Conservation (phyloP, 2,113 vertebrate genomes). For the Cebus imitator region DNA sequence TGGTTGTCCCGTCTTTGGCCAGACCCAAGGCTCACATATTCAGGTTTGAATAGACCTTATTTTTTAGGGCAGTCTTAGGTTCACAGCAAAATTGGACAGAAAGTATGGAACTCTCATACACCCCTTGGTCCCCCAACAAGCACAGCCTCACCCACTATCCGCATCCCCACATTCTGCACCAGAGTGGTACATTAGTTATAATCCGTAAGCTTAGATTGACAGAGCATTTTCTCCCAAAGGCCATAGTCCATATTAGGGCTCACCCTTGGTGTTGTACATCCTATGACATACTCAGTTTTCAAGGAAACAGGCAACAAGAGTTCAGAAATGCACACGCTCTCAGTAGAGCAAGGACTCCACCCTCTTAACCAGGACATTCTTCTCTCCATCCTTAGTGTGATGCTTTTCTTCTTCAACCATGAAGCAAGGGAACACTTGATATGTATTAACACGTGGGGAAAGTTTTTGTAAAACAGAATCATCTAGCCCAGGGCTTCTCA, state of each 20-base stretch:
- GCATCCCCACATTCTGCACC: neutral
- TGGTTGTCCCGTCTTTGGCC: neutral
- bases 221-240: neutral
- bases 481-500: neutral
- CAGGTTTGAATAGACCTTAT: neutral
- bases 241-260: neutral
- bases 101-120: neutral
- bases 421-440: neutral
- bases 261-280: neutral
- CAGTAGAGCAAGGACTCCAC: neutral
- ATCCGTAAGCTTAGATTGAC: neutral
- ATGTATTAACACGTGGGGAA: neutral
- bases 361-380: neutral
- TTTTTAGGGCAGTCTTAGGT: neutral
- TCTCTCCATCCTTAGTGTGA: neutral
- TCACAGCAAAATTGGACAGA: neutral
- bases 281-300: neutral
- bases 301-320: neutral
- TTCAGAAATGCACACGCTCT: neutral
- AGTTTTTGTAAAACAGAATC: neutral
- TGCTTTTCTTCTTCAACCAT: neutral
- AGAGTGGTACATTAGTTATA: neutral
- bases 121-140: accelerated
- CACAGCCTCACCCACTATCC: neutral
- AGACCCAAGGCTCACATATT: neutral